Conservation (phyloP, 2,113 vertebrate genomes). For the Nyctibius bracteatus region DNA sequence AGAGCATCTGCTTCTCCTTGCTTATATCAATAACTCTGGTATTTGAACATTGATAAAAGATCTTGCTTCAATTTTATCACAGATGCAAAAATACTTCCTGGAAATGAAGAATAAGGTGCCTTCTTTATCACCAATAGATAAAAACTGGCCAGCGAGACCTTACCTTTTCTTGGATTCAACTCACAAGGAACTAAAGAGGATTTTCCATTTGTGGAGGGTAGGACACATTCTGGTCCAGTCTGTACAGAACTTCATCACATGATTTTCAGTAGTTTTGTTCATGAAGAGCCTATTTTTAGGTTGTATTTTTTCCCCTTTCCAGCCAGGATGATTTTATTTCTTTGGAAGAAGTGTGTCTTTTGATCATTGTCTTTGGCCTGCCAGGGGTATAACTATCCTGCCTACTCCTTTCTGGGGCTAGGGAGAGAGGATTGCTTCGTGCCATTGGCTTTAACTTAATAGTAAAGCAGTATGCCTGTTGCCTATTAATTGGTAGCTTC, state of each 20-base stretch:
- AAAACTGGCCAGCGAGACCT: conserved; percentile 88
- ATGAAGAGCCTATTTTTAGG: neutral
- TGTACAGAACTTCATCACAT: neutral
- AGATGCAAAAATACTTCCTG: conserved; percentile 97
- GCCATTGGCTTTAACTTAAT: neutral
- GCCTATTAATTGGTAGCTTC: neutral
- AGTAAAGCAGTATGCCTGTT: neutral
- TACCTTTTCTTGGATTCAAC: conserved; percentile 89
- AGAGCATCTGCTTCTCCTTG: neutral
- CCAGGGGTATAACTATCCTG: neutral
- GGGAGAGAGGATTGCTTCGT: neutral
- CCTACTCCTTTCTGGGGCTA: neutral
- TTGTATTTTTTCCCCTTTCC: neutral
- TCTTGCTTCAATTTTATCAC: conserved; percentile 42
- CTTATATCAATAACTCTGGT: neutral
- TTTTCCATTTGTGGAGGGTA: conserved; percentile 98
- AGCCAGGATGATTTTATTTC: neutral
- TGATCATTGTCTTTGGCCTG: neutral
- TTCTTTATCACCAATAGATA: conserved; percentile 93
- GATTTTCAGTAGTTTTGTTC: neutral
- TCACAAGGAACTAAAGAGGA: conserved; percentile 86
- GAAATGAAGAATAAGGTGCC: conserved; percentile 88
- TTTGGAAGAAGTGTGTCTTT: neutral
- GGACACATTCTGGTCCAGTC: neutral
- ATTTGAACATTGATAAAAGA: neutral